A percentile compares a stretch with the other conserved stretches of the same genome.
These are phyloP conservation scores for Theristus sp. DNA, from an alignment of 2,888 invertebrate species.

Conservation along the genomic window DNA sequence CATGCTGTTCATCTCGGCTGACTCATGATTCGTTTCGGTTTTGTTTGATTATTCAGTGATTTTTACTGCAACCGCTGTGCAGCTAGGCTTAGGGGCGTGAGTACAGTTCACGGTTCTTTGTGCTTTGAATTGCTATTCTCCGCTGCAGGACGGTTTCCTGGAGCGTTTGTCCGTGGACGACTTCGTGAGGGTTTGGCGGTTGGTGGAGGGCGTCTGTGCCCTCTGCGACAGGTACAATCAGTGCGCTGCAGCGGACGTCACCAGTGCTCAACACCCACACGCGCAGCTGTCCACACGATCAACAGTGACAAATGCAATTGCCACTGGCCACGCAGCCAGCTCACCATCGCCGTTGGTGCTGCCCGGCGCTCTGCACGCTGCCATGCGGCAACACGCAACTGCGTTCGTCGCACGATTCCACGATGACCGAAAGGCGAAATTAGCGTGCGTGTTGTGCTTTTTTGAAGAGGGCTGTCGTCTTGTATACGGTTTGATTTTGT, in stretches of 20 bases:
- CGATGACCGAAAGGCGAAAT: constrained; percentile 60
- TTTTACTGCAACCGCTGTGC: too few species aligned
- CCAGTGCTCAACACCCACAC: not conserved
- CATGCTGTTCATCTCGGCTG: too few species aligned
- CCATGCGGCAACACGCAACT: constrained; percentile 46
- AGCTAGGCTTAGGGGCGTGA: too few species aligned
- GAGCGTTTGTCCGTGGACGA: constrained; percentile 54
- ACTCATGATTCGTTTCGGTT: too few species aligned
- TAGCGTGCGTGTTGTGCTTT: constrained; percentile 39
- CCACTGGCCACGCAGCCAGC: not conserved
- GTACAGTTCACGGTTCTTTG: too few species aligned
- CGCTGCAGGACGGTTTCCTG: constrained; percentile 38
- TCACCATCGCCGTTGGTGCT: too few species aligned
- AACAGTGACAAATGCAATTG: too few species aligned
- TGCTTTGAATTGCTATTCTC: too few species aligned
- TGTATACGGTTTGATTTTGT: not conserved
- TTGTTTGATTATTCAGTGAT: too few species aligned
- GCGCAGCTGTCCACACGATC: too few species aligned
- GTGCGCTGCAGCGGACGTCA: not conserved
- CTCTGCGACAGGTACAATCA: constrained; percentile 42
- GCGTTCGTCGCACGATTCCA: constrained; percentile 80
- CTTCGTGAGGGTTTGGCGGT: constrained; percentile 52
- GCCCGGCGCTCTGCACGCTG: constrained; percentile 7
- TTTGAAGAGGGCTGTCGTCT: not conserved
- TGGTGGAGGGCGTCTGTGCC: constrained; percentile 57